These are phyloP conservation scores for Eilema caniola DNA, from an alignment of 2,888 invertebrate genomes.

Conservation along the genomic window DNA sequence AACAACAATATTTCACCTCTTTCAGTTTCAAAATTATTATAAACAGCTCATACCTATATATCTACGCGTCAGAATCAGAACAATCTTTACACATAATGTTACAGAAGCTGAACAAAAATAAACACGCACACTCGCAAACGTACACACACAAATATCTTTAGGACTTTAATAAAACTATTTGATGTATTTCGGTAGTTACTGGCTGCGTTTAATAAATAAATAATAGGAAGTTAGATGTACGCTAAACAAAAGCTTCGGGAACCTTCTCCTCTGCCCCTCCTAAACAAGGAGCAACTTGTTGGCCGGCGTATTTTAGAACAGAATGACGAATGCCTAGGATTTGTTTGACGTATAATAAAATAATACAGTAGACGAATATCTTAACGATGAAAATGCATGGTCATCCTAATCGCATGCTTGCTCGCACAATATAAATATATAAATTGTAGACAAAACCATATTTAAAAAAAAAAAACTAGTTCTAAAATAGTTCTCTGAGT, in stretches of 20 bases:
- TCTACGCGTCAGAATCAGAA: not conserved
- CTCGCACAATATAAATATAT: too few species aligned
- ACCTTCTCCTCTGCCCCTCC: too few species aligned
- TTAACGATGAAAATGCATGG: too few species aligned
- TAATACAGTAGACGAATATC: too few species aligned
- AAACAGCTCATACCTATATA: not conserved
- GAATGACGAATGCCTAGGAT: too few species aligned
- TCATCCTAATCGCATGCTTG: too few species aligned
- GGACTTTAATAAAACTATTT: slow-evolving; percentile 3
- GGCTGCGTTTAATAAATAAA: not conserved
- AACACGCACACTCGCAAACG: not conserved
- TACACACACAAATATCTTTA: not conserved
- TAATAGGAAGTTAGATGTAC: not conserved
- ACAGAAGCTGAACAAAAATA: not conserved
- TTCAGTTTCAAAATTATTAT: not conserved
- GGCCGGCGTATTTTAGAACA: too few species aligned
- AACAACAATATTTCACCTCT: not conserved
- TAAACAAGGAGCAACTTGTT: too few species aligned
- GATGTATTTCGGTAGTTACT: not conserved
- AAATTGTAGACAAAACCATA: too few species aligned
- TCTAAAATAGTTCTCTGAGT: too few species aligned
- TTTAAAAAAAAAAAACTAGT: too few species aligned
- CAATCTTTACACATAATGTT: not conserved
- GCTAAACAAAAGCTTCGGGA: not conserved
- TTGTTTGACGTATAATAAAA: too few species aligned